These are phyloP conservation scores for Corvus moneduloides DNA, from an alignment of 2,113 vertebrate genomes.

Conservation along the genomic window DNA sequence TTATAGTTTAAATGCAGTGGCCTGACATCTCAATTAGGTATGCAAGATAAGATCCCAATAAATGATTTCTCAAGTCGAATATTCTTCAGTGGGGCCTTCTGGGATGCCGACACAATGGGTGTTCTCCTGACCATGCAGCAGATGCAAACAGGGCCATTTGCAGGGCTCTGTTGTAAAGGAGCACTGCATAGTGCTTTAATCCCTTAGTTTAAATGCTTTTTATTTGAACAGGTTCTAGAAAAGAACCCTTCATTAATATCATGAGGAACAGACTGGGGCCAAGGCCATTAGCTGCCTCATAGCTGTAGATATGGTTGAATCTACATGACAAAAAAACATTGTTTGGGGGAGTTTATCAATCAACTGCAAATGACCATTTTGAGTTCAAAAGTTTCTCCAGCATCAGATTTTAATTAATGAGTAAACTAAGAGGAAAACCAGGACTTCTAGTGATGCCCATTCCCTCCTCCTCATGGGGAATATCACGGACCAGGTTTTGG, in stretches of 20 bases:
- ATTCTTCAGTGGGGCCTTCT: not conserved
- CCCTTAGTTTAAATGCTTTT: not conserved
- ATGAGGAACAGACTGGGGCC: not conserved
- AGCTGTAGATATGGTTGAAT: not conserved
- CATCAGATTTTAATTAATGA: not conserved
- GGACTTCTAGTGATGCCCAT: not conserved
- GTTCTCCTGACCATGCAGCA: not conserved
- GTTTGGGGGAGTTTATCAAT: not conserved
- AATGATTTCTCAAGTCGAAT: conserved; percentile 38
- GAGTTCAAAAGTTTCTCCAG: not conserved
- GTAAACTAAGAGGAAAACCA: not conserved
- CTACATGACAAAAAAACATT: not conserved
- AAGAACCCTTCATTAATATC: not conserved
- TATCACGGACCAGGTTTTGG: not conserved
- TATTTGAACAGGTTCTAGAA: conserved; percentile 9
- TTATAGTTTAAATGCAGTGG: conserved; percentile 18
- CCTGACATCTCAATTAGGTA: conserved; percentile 45
- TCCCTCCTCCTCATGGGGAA: not conserved
- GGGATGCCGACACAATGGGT: not conserved
- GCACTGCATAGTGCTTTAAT: not conserved
- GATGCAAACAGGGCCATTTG: conserved; percentile 6
- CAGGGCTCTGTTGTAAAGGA: not conserved
- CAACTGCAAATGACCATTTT: not conserved
- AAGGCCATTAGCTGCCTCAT: not conserved
- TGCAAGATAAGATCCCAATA: conserved; percentile 48